Conservation (phyloP, 2,113 vertebrate species). For the Scolopax mira region DNA sequence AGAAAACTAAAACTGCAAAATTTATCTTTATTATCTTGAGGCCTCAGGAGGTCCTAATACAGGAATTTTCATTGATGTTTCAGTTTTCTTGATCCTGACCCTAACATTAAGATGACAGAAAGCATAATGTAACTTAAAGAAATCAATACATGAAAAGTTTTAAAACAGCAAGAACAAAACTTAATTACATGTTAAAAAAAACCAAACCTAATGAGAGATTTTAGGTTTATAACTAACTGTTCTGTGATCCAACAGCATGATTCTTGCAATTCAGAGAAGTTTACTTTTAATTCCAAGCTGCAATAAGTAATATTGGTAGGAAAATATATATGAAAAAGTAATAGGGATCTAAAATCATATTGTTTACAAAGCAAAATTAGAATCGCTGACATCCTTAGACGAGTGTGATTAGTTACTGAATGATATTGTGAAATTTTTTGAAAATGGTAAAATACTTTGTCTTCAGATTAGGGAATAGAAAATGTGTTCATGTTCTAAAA, state of each 20-base stretch:
- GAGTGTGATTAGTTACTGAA: not conserved
- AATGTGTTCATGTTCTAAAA: not conserved
- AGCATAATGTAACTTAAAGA: not conserved
- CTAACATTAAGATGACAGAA: not conserved
- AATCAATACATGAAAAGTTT: not conserved
- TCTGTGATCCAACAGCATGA: not conserved
- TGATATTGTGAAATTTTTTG: not conserved
- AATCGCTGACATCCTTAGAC: not conserved
- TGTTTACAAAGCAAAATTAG: not conserved
- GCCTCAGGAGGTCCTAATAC: not conserved
- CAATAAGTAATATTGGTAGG: not conserved
- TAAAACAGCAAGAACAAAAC: not conserved
- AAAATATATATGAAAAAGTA: not conserved
- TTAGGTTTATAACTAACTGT: not conserved
- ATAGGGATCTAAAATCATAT: not conserved
- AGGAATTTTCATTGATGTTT: not conserved
- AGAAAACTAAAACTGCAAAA: not conserved
- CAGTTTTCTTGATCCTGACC: not conserved
- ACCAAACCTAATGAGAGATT: not conserved
- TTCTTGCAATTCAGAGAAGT: not conserved
- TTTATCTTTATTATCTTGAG: not conserved
- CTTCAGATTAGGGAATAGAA: not conserved
- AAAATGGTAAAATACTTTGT: not conserved
- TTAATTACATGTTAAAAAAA: not conserved
- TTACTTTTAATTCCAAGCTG: not conserved